Evolutionary conservation across 2,797 vertebrate genomes (phyloP).

Genomic region (Okamejei kenojei): DNA sequence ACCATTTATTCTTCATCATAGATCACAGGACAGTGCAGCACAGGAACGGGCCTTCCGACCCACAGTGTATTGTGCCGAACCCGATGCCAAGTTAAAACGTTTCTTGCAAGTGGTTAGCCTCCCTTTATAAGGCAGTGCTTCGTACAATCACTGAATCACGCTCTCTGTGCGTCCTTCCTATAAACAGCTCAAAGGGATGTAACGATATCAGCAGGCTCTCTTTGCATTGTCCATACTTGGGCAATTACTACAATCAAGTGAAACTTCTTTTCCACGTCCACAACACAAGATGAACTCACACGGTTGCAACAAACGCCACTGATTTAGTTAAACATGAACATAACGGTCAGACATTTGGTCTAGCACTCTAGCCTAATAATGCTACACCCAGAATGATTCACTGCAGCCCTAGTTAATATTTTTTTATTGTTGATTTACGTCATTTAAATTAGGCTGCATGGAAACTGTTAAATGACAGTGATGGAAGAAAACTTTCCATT

Average conservation of each 20-base stretch:
- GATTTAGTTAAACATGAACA: neutral
- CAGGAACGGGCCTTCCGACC: no score
- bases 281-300: neutral
- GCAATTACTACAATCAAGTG: neutral
- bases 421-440: neutral
- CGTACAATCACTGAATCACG: neutral
- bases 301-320: neutral
- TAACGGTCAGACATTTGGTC: neutral
- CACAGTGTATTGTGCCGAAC: no score
- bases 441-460: neutral
- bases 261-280: neutral
- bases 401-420: neutral
- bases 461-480: constrained; percentile 8
- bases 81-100: neutral
- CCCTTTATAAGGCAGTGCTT: constrained; percentile 18
- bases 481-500: constrained; percentile 9
- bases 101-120: constrained; percentile 7
- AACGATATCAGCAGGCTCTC: neutral
- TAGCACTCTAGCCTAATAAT: neutral
- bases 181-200: neutral
- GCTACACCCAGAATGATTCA: neutral
- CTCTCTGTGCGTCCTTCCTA: neutral
- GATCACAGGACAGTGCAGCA: no score
- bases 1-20: no score
- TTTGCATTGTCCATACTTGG: neutral